A percentile compares a stretch with the other conserved stretches of the same genome.
Evolutionary conservation across 2,113 vertebrate genomes (phyloP).

Genomic region (Natator depressus): DNA sequence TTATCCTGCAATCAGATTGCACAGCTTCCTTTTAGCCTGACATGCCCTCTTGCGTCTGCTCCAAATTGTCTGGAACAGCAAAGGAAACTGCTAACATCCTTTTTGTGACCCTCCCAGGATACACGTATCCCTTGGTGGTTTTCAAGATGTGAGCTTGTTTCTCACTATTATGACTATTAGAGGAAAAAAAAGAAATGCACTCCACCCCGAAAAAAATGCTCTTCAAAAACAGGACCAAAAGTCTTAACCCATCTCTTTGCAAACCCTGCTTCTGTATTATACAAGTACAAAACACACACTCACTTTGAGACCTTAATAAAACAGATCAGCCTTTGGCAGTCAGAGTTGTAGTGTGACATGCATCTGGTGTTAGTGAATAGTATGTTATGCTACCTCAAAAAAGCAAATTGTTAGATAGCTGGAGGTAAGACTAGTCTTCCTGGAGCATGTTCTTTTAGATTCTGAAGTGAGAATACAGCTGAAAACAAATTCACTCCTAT

Average conservation of each 20-base stretch:
- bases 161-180: neutral
- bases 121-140: constrained; percentile 12
- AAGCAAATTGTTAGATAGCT: neutral
- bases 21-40: constrained; percentile 6
- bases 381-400: accelerated
- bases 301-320: neutral
- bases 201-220: neutral
- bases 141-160: constrained; percentile 37
- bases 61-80: neutral
- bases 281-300: neutral
- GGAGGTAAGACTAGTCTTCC: accelerated
- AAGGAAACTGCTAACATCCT: constrained; percentile 46
- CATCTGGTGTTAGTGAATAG: neutral
- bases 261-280: neutral
- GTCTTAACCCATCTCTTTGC: neutral
- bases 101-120: constrained; percentile 52
- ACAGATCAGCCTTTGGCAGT: neutral
- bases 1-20: constrained; percentile 28
- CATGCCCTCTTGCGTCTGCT: neutral
- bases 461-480: neutral
- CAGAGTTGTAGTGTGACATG: neutral
- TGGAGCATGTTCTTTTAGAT: neutral
- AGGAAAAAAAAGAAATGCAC: neutral
- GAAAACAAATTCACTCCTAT: neutral
- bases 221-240: neutral